A percentile compares a stretch with the other conserved stretches of the same genome.
Evolutionary conservation across 2,797 vertebrate genomes (phyloP).

Genomic region (Brachyalestes nurse): DNA sequence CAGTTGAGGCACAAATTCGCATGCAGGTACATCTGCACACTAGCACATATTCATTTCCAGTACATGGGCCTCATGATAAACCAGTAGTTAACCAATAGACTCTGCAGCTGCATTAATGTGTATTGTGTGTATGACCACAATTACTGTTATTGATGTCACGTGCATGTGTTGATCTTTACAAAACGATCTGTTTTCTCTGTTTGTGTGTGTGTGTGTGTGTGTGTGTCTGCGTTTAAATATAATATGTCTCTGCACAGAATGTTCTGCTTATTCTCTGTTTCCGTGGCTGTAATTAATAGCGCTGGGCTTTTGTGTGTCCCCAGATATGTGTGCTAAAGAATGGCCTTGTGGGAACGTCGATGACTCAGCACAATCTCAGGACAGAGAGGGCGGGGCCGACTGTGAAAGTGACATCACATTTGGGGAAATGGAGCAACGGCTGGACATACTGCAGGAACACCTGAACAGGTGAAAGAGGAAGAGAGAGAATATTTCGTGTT

Average conservation of each 20-base stretch:
- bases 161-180: not conserved
- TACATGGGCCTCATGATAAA: constrained; percentile 25
- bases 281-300: constrained; percentile 45
- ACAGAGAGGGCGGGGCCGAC: constrained; percentile 82
- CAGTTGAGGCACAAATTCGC: constrained; percentile 1
- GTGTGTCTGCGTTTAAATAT: constrained; percentile 47
- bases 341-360: constrained; percentile 81
- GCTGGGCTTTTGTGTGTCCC: constrained; percentile 39
- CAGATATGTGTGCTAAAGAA: constrained; percentile 78
- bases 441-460: constrained; percentile 96
- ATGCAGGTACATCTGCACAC: constrained; percentile 3
- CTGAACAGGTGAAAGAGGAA: constrained; percentile 88
- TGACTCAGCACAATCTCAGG: constrained; percentile 74
- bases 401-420: constrained; percentile 93
- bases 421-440: constrained; percentile 92
- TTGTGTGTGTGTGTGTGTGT: constrained; percentile 39
- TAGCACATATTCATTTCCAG: not conserved
- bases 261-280: constrained; percentile 34
- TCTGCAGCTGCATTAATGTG: not conserved
- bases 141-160: not conserved
- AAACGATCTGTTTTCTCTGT: constrained; percentile 5
- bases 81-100: not conserved
- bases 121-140: too few species aligned
- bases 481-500: not conserved
- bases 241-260: not conserved